These are phyloP conservation scores for Tragelaphus scriptus DNA, from an alignment of 2,113 vertebrate genomes.

Conservation along the genomic window DNA sequence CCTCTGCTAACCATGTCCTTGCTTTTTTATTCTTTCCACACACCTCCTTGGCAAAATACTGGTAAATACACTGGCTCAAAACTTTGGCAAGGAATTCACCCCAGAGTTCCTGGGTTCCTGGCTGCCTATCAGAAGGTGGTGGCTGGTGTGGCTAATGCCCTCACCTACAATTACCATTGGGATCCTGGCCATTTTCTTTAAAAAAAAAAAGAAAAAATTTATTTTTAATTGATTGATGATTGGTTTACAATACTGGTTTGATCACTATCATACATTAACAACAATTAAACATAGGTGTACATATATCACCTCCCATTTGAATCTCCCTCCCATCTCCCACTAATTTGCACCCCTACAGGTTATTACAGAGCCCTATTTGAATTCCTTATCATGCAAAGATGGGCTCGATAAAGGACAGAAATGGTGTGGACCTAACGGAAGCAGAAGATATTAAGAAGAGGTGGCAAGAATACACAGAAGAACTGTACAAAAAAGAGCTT, in stretches of 20 bases:
- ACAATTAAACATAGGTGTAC: too few species aligned
- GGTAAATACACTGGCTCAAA: constrained; percentile 77
- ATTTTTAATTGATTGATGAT: too few species aligned
- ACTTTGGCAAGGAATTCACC: constrained; percentile 77
- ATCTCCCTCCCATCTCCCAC: neutral
- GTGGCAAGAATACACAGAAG: too few species aligned
- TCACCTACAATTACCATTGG: constrained; percentile 87
- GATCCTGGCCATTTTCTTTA: neutral
- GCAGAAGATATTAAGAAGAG: too few species aligned
- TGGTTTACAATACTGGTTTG: too few species aligned
- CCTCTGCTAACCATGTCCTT: neutral
- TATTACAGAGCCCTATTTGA: neutral
- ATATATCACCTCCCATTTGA: neutral
- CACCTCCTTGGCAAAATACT: constrained; percentile 87
- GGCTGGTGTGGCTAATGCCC: constrained; percentile 81
- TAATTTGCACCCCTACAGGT: neutral
- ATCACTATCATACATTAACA: too few species aligned
- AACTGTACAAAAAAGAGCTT: too few species aligned
- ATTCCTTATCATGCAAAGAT: too few species aligned
- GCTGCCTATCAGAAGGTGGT: constrained; percentile 86
- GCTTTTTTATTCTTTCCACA: neutral
- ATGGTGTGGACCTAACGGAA: too few species aligned
- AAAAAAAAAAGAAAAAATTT: too few species aligned
- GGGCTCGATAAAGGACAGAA: too few species aligned
- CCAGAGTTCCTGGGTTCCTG: constrained; percentile 70